Conservation (phyloP, 2,113 vertebrate species). For the Pseudorasbora parva region DNA sequence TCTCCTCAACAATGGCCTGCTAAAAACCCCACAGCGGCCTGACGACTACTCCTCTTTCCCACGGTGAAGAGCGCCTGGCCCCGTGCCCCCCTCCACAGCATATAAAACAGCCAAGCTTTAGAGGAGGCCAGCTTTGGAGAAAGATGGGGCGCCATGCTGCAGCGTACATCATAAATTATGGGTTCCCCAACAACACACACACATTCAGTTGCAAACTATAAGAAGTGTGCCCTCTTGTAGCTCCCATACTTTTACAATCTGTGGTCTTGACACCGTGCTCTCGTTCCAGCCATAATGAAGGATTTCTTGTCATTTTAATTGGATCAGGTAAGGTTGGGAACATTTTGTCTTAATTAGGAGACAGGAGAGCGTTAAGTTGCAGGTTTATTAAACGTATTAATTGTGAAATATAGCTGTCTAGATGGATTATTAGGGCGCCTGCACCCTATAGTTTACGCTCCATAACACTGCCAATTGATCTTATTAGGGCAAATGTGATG, state of each 20-base stretch:
- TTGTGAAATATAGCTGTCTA: conserved; percentile 56
- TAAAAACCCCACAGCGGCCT: conserved; percentile 59
- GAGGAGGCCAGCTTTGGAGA: conserved; percentile 62
- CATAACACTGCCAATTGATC: neutral
- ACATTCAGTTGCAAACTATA: conserved; percentile 44
- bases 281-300: conserved; percentile 67
- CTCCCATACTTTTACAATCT: conserved; percentile 69
- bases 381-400: conserved; percentile 64
- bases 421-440: conserved; percentile 9
- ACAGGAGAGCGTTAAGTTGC: conserved; percentile 66
- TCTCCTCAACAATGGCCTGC: conserved; percentile 59
- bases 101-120: conserved; percentile 55
- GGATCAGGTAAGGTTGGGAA: conserved; percentile 65
- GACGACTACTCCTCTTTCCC: conserved; percentile 66
- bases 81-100: conserved; percentile 53
- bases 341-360: conserved; percentile 64
- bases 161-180: conserved; percentile 54
- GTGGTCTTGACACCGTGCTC: conserved; percentile 61
- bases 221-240: conserved; percentile 56
- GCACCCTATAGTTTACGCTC: neutral
- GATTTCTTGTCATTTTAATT: conserved; percentile 55
- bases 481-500: neutral
- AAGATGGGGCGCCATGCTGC: conserved; percentile 62
- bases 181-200: neutral
- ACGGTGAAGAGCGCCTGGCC: conserved; percentile 60